Evolutionary conservation across 1,140 invertebrate genomes (phyloP).

Genomic region (Ericerus pela): DNA sequence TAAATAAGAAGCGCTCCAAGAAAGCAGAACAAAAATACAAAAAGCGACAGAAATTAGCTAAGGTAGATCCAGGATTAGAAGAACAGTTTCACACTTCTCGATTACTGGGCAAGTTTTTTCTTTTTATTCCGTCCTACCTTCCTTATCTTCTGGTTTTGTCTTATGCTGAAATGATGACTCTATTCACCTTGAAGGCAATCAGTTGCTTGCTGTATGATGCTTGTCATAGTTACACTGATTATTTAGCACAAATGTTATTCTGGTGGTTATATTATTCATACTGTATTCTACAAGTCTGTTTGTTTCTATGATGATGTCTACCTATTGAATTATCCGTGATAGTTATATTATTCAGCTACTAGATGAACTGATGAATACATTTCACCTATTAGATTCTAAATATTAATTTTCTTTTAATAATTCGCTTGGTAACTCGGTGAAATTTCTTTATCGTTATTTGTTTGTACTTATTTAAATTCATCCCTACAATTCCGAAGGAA

Average conservation of each 20-base stretch:
- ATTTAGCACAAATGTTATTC: too few relatives aligned
- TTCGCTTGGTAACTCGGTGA: too few relatives aligned
- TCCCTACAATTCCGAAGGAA: too few relatives aligned
- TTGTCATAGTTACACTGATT: constrained; percentile 81
- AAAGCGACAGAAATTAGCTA: constrained; percentile 74
- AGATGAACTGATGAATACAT: constrained; percentile 1
- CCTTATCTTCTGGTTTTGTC: constrained; percentile 7
- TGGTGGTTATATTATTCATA: too few relatives aligned
- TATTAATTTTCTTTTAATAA: too few relatives aligned
- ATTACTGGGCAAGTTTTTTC: constrained; percentile 56
- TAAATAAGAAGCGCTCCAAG: constrained; percentile 88
- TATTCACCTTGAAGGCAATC: constrained; percentile 10
- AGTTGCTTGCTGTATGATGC: constrained; percentile 20
- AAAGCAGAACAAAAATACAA: constrained; percentile 89
- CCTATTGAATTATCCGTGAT: not conserved
- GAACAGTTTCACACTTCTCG: constrained; percentile 94
- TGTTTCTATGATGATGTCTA: not conserved
- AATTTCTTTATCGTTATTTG: too few relatives aligned
- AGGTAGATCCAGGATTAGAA: constrained; percentile 83
- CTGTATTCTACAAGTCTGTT: too few relatives aligned
- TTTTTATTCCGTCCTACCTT: constrained; percentile 1
- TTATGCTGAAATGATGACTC: constrained; percentile 13
- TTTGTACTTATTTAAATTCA: not conserved
- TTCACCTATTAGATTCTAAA: too few relatives aligned
- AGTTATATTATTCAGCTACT: constrained; percentile 7